Evolutionary conservation across 2,797 vertebrate species (phyloP).

Genomic region (Acrossocheilus wenchowensis): DNA sequence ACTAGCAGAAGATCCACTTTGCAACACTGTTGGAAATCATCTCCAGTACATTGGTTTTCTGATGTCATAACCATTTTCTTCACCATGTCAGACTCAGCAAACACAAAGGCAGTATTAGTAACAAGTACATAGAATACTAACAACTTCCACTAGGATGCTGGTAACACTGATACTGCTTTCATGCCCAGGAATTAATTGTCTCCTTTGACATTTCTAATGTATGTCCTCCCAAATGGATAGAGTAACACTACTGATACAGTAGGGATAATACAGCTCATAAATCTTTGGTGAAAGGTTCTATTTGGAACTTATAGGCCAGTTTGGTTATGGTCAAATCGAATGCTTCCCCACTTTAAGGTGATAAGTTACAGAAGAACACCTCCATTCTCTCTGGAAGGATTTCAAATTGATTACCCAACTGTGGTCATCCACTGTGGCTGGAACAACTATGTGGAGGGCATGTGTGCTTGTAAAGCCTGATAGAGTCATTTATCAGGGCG

Average conservation of each 20-base stretch:
- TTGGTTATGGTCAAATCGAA: slow-evolving; percentile 64
- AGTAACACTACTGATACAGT: slow-evolving; percentile 61
- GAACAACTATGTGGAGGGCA: slow-evolving; percentile 55
- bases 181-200: slow-evolving; percentile 72
- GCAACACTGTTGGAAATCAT: slow-evolving; percentile 50
- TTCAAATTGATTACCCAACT: slow-evolving; percentile 76
- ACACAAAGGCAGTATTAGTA: slow-evolving; percentile 70
- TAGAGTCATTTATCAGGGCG: slow-evolving; percentile 75
- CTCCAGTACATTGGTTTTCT: slow-evolving; percentile 63
- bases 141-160: slow-evolving; percentile 65
- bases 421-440: slow-evolving; percentile 67
- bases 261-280: slow-evolving; percentile 51
- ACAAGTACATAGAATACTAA: slow-evolving; percentile 61
- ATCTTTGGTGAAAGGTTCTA: slow-evolving; percentile 64
- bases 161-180: slow-evolving; percentile 44
- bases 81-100: slow-evolving; percentile 60
- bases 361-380: slow-evolving; percentile 66
- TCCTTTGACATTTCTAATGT: slow-evolving; percentile 68
- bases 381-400: slow-evolving; percentile 64
- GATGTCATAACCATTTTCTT: slow-evolving; percentile 74
- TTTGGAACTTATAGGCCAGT: slow-evolving; percentile 49
- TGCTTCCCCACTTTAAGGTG: slow-evolving; percentile 61
- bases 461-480: slow-evolving; percentile 56
- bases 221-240: slow-evolving; percentile 65
- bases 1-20: slow-evolving; percentile 48